Percentiles rank a stretch among this genome's conserved stretches.
Conservation (phyloP, 2,888 invertebrate genomes). For the Ephialtes manifestator region DNA sequence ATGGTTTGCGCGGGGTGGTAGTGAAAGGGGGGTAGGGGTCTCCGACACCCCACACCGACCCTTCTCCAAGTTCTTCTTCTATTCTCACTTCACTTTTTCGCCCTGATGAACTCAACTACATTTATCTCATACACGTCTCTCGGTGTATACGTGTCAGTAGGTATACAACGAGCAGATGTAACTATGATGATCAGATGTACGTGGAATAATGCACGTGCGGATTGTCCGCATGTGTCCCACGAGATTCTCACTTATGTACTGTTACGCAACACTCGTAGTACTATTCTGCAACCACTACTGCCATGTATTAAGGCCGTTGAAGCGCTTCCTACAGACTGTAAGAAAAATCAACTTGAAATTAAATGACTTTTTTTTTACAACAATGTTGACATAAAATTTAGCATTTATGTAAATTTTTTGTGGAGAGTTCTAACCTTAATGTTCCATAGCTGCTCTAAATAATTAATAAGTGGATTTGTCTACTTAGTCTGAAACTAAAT, state of each 20-base stretch:
- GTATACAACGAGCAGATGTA: neutral
- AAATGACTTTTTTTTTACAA: too few relatives aligned
- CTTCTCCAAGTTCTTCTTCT: conserved; percentile 15
- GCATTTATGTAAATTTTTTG: too few relatives aligned
- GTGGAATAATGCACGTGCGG: conserved; percentile 11
- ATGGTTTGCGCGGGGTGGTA: conserved; percentile 16
- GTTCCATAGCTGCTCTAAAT: too few relatives aligned
- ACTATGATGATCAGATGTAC: neutral
- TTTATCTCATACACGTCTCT: neutral
- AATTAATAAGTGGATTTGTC: too few relatives aligned
- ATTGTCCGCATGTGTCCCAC: neutral
- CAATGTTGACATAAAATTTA: too few relatives aligned
- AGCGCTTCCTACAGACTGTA: too few relatives aligned
- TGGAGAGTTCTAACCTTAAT: neutral
- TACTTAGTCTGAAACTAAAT: neutral
- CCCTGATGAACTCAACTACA: conserved; percentile 16
- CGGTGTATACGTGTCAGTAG: conserved; percentile 8
- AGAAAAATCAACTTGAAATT: too few relatives aligned
- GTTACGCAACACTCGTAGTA: conserved; percentile 8
- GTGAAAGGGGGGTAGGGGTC: conserved; percentile 13
- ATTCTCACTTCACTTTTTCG: conserved; percentile 27
- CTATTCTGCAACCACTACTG: neutral
- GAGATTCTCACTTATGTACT: neutral
- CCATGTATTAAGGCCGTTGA: neutral
- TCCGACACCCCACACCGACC: neutral